Evolutionary conservation across 2,888 invertebrate genomes (phyloP).

Genomic region (Ochropleura plecta): DNA sequence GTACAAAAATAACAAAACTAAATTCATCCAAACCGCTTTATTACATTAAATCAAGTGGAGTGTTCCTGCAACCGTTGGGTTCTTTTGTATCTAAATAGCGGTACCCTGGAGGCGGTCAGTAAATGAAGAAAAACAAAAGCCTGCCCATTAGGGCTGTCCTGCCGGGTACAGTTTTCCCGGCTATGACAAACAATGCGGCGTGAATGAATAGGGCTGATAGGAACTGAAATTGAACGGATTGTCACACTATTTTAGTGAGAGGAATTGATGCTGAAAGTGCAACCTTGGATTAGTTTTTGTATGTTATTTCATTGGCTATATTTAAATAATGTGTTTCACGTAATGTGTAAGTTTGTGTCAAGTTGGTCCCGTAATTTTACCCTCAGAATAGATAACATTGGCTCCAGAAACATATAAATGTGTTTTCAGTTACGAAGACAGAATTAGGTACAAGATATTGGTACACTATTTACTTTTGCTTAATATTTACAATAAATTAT

Average conservation of each 20-base stretch:
- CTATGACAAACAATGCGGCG: slow-evolving; percentile 77
- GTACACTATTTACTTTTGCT: neutral
- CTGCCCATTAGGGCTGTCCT: slow-evolving; percentile 77
- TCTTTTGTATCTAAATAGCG: slow-evolving; percentile 75
- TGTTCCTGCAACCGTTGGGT: slow-evolving; percentile 68
- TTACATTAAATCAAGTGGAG: slow-evolving; percentile 66
- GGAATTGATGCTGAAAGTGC: neutral
- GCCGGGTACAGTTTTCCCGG: slow-evolving; percentile 35
- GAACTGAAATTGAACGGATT: slow-evolving; percentile 6
- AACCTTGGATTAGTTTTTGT: neutral
- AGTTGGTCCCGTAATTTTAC: neutral
- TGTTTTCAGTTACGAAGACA: neutral
- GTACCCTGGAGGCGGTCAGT: slow-evolving; percentile 72
- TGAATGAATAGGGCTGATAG: slow-evolving; percentile 64
- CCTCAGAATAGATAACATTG: neutral
- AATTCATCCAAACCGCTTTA: slow-evolving; percentile 55
- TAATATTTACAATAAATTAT: no score
- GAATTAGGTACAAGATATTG: neutral
- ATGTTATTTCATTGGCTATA: neutral
- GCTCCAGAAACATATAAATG: neutral
- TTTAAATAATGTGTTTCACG: neutral
- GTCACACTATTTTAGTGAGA: neutral
- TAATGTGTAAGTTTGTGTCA: neutral
- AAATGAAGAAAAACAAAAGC: slow-evolving; percentile 86
- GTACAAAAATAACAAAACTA: slow-evolving; percentile 50